Base-by-base conservation (phyloP, 2,888 invertebrate genomes). In the Brenthis ino region DNA sequence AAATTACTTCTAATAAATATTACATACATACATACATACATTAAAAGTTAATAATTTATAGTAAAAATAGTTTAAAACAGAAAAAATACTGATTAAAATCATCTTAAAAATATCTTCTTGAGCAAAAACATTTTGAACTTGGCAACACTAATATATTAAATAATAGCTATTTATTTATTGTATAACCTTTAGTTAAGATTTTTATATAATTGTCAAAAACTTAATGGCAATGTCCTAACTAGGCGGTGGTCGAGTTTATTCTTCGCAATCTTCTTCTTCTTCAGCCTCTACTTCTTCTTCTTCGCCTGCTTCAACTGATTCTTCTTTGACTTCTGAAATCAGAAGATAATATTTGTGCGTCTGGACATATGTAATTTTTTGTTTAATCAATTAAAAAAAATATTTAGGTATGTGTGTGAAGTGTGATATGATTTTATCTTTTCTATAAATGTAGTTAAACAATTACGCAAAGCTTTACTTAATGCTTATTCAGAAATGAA, bases 241-340 rank as follows among this genome's bases (percentile, higher is more conserved):
- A 75, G 71, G 73, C 70, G 75, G 74, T 64, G 50, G 50, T 65
- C 57, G 57, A 51, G 20, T 76, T 11, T 58, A 77, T 72, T 78
- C 77, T 67, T 79, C 77, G 60, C 78, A 77, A 63, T 77, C 77
- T 74, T 84, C 82, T 71, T 82, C 84, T 70, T 81, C 81, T 61
- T 80, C 80, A 43, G 76, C 79, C 57, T 78, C 78, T 48, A 79
- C 82, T 43, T 82, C 82, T 28, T 79, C 79, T 71, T 83, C 82
- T 24, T 58, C 58, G 13, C 77, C 83, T 74, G 85, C 79, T 64
- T 77, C 77, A 71, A 79, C 77, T 74, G 85, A 86, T 85, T 84
- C 68, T 58, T 55, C 71, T 55, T 43, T 11, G 24, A 33, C 14
- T 13, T 54, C 61, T 67, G 82, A 84, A 66, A 53, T 58, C 55